Conservation (phyloP, 2,113 vertebrate genomes). For the Rhabdomys dilectus region DNA sequence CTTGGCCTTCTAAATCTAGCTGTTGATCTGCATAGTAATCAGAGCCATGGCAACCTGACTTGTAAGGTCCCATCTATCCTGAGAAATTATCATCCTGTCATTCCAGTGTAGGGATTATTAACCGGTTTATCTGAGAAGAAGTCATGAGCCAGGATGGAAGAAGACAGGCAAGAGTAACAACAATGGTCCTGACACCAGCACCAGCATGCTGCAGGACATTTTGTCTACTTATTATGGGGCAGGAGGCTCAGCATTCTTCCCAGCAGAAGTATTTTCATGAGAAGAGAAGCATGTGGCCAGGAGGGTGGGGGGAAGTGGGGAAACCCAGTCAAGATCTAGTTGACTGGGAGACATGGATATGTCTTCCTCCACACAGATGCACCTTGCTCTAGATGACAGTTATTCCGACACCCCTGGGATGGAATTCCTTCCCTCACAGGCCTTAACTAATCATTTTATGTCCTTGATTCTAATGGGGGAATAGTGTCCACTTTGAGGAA, state of each 20-base stretch:
- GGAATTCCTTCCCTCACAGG: neutral
- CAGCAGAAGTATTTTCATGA: neutral
- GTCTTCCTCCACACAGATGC: neutral
- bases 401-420: neutral
- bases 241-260: neutral
- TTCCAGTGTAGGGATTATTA: neutral
- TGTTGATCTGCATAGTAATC: conserved; percentile 64
- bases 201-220: no score
- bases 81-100: conserved; percentile 14
- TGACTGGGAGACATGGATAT: neutral
- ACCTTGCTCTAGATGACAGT: neutral
- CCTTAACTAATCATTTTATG: neutral
- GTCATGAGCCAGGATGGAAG: conserved; percentile 35
- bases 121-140: conserved; percentile 44
- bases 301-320: no score
- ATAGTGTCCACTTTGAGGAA: neutral
- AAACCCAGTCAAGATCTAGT: no score
- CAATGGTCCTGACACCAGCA: no score
- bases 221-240: neutral
- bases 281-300: neutral
- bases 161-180: neutral
- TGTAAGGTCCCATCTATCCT: conserved; percentile 44
- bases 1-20: conserved; percentile 41
- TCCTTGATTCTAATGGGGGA: neutral
- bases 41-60: conserved; percentile 60